Evolutionary conservation across 2,888 invertebrate genomes (phyloP).

Genomic region (Tenthredo scrophulariae): DNA sequence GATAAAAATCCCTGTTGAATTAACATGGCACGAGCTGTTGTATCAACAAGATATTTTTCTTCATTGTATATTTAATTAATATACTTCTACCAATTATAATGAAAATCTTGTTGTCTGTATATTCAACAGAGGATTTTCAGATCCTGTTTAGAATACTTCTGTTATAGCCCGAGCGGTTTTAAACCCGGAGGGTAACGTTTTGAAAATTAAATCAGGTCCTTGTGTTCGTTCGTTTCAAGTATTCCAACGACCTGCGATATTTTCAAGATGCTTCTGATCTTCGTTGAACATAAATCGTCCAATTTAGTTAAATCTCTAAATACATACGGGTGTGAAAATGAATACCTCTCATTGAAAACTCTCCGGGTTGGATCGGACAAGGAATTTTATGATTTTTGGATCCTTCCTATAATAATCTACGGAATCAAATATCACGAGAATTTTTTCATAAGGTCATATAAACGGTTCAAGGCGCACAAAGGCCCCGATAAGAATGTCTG

Average conservation of each 20-base stretch:
- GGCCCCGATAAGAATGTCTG: background rate
- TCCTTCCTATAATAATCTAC: background rate
- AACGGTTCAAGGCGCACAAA: background rate
- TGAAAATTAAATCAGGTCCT: background rate
- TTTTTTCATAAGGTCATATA: background rate
- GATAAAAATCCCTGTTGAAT: background rate
- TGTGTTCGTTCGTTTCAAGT: background rate
- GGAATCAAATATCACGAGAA: background rate
- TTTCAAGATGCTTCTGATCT: background rate
- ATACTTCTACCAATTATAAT: conserved; percentile 20
- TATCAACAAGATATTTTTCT: background rate
- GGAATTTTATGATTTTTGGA: background rate
- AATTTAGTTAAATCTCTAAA: background rate
- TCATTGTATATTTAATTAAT: background rate
- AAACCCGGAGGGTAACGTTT: background rate
- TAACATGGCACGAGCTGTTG: background rate
- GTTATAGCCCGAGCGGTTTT: background rate
- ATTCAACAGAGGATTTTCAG: background rate
- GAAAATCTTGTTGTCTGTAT: background rate
- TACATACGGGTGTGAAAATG: background rate
- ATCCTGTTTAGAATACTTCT: conserved; percentile 22
- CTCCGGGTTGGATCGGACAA: background rate
- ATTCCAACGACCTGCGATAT: background rate
- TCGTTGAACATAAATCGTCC: background rate
- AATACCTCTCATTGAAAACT: background rate